phyloP scores from a whole-genome alignment of 2,113 vertebrate species.

The Poeciliopsis retropinna region DNA sequence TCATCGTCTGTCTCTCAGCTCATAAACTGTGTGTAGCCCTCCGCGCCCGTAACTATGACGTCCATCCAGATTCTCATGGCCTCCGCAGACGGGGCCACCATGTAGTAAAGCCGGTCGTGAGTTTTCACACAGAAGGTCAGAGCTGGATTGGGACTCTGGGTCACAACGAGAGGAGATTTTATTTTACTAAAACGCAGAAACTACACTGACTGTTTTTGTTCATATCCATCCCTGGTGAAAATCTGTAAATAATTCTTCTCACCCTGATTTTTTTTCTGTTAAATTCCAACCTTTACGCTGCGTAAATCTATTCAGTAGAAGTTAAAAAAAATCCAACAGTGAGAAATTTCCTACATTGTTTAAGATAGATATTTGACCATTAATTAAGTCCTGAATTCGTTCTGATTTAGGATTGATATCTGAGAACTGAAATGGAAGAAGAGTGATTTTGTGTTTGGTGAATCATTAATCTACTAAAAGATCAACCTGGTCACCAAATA shows the following conservation, averaged over 20 bases:
- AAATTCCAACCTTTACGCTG: neutral
- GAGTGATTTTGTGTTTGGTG: too few species aligned
- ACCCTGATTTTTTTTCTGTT: neutral
- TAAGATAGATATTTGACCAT: neutral
- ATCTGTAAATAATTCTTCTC: neutral
- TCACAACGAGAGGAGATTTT: neutral
- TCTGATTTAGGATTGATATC: neutral
- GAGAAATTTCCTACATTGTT: neutral
- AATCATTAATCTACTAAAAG: too few species aligned
- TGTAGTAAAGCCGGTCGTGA: constrained; percentile 95
- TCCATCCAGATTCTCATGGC: constrained; percentile 93
- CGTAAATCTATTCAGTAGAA: neutral
- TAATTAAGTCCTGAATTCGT: neutral
- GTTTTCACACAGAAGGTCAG: constrained; percentile 98
- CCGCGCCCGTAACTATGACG: constrained; percentile 92
- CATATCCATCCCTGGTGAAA: too few species aligned
- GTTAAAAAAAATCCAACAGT: neutral
- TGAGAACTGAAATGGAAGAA: neutral
- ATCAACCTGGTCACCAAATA: neutral
- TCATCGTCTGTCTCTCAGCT: constrained; percentile 77
- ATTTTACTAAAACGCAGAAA: constrained; percentile 11
- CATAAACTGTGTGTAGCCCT: constrained; percentile 97
- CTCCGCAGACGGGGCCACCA: constrained; percentile 94
- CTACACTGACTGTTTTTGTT: constrained; percentile 50
- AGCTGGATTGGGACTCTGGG: constrained; percentile 90